These are phyloP conservation scores for Labeo catla DNA, from an alignment of 2,113 vertebrate genomes.

Conservation along the genomic window DNA sequence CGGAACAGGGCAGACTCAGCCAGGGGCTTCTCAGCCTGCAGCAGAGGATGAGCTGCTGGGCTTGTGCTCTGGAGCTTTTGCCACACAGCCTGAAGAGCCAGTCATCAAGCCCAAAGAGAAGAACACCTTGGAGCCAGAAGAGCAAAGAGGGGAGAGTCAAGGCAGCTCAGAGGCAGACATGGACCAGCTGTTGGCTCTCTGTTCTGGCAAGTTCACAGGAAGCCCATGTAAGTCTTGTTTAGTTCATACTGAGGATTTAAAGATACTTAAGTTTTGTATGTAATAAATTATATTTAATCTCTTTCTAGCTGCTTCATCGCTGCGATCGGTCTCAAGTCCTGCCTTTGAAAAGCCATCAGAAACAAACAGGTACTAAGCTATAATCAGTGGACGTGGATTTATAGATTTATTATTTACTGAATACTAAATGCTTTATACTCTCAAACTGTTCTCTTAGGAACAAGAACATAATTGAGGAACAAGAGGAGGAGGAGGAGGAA, in stretches of 20 bases:
- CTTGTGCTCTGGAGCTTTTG: slow-evolving; percentile 71
- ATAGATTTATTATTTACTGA: background rate
- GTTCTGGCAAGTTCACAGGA: slow-evolving; percentile 83
- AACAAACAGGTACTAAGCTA: slow-evolving; percentile 60
- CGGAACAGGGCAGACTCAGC: background rate
- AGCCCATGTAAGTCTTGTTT: slow-evolving; percentile 77
- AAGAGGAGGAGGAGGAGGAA: slow-evolving; percentile 77
- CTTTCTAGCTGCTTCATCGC: slow-evolving; percentile 39
- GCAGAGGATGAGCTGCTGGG: slow-evolving; percentile 83
- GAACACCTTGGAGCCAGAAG: background rate
- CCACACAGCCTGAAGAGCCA: slow-evolving; percentile 52
- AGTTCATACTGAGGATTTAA: background rate
- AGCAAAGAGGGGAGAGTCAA: background rate
- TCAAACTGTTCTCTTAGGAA: background rate
- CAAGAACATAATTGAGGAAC: slow-evolving; percentile 62
- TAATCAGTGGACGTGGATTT: background rate
- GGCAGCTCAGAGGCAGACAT: slow-evolving; percentile 67
- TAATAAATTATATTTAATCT: background rate
- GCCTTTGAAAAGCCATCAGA: slow-evolving; percentile 40
- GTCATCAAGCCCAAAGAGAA: background rate
- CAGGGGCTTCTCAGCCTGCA: slow-evolving; percentile 63
- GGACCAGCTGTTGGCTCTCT: slow-evolving; percentile 88
- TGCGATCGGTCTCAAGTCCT: slow-evolving; percentile 49
- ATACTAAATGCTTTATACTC: background rate
- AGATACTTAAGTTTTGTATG: background rate